Percentiles rank a stretch among this genome's conserved stretches.
phyloP scores from a whole-genome alignment of 2,797 vertebrate genomes.

The Cheirogaleus major region DNA sequence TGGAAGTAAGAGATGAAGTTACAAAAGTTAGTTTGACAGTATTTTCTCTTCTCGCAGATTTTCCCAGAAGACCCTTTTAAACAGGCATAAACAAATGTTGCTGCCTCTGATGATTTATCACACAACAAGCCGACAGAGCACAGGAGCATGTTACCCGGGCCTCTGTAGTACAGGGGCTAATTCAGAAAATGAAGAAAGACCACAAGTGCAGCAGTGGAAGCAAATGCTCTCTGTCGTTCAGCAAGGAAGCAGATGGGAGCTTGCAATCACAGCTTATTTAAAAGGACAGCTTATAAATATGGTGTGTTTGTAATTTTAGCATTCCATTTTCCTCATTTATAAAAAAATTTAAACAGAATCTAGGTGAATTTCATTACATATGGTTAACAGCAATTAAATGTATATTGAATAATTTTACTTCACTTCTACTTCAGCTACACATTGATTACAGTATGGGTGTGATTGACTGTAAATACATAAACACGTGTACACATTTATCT shows the following conservation, averaged over 20 bases:
- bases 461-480: background rate
- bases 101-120: constrained; percentile 59
- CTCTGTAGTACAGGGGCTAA: background rate
- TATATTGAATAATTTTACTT: background rate
- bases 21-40: background rate
- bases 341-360: background rate
- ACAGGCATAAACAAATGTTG: constrained; percentile 43
- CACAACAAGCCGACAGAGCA: constrained; percentile 25
- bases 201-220: background rate
- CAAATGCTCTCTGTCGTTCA: background rate
- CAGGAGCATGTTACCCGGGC: background rate
- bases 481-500: background rate
- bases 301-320: background rate
- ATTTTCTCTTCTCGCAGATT: constrained; percentile 4
- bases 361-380: constrained; percentile 43
- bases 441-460: background rate
- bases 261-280: background rate
- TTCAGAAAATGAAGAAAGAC: constrained; percentile 12
- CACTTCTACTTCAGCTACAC: background rate
- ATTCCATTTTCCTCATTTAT: constrained; percentile 3
- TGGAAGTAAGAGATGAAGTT: background rate
- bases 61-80: constrained; percentile 37
- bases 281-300: background rate
- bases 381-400: constrained; percentile 4
- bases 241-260: background rate